Conservation (phyloP, 2,113 vertebrate species). For the Psittacus erithacus region DNA sequence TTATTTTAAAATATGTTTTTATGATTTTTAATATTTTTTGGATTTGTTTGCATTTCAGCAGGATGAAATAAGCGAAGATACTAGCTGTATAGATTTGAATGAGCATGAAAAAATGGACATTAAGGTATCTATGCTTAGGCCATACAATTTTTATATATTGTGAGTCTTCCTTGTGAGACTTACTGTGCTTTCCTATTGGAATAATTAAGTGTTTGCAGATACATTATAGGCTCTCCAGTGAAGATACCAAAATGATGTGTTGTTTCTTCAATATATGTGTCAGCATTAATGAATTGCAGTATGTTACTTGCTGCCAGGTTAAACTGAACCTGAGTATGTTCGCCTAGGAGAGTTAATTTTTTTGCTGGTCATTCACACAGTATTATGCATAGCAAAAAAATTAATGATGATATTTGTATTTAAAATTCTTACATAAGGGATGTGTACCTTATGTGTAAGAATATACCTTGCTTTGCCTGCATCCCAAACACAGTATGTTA, state of each 20-base stretch:
- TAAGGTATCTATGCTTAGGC: conserved; percentile 67
- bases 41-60: conserved; percentile 55
- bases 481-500: neutral
- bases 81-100: conserved; percentile 78
- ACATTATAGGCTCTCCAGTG: neutral
- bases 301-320: neutral
- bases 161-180: neutral
- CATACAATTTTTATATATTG: neutral
- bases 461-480: neutral
- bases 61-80: conserved; percentile 79
- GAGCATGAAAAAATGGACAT: conserved; percentile 79
- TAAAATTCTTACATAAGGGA: neutral
- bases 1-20: neutral
- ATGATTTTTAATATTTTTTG: neutral
- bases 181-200: neutral
- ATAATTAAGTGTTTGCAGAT: neutral
- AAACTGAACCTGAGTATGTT: neutral
- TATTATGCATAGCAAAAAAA: neutral
- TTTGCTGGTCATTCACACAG: neutral
- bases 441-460: neutral
- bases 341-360: neutral
- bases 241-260: neutral
- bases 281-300: neutral
- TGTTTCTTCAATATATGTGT: neutral
- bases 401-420: neutral